Conservation (phyloP, 2,113 vertebrate species). For the Bambusicola thoracicus region DNA sequence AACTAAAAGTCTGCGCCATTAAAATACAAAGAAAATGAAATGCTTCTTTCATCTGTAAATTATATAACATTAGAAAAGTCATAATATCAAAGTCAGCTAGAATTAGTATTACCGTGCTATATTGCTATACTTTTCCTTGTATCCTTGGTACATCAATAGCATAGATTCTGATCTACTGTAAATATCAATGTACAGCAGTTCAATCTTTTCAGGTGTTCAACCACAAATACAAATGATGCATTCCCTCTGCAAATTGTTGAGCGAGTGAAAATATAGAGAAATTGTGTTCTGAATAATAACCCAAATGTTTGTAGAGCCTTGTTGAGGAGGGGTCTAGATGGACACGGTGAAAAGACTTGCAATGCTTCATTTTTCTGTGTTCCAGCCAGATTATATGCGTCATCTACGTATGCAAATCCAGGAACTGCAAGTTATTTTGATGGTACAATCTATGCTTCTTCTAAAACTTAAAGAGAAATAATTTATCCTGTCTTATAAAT, state of each 20-base stretch:
- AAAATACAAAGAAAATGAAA: neutral
- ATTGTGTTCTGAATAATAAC: neutral
- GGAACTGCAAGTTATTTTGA: neutral
- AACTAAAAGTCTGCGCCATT: neutral
- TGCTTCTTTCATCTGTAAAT: neutral
- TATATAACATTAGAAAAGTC: neutral
- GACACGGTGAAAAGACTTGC: neutral
- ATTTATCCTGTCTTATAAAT: neutral
- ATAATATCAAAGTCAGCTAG: neutral
- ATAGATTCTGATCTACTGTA: neutral
- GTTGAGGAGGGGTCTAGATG: neutral
- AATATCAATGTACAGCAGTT: neutral
- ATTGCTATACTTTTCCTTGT: constrained; percentile 11
- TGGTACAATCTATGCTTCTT: neutral
- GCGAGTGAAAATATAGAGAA: neutral
- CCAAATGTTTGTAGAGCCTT: neutral
- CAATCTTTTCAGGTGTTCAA: neutral
- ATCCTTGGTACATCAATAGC: neutral
- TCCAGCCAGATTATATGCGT: neutral
- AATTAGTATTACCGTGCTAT: neutral
- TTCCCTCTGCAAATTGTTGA: neutral
- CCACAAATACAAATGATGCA: neutral
- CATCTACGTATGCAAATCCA: neutral
- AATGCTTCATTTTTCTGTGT: neutral
- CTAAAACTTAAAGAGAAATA: neutral